Percentiles rank a stretch among this genome's conserved stretches.
Evolutionary conservation across 1,140 invertebrate genomes (phyloP).

Genomic region (Ceratina japonica): DNA sequence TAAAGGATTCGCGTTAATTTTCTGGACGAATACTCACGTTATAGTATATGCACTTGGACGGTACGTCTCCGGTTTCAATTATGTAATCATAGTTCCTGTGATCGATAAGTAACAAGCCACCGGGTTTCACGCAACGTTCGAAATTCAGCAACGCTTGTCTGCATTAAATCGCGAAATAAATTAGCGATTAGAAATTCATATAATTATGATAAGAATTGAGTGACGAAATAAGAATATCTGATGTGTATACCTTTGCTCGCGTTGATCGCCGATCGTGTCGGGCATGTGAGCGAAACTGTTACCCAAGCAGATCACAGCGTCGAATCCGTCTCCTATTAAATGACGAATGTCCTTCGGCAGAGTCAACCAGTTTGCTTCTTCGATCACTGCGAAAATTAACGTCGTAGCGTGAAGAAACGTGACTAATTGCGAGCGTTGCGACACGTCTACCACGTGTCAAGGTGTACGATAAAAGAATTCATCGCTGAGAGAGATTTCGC

Average conservation of each 20-base stretch:
- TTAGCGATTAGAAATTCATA: too few relatives aligned
- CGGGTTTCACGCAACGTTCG: conserved; percentile 88
- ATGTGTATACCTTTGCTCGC: conserved; percentile 84
- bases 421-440: not conserved
- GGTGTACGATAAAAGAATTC: not conserved
- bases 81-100: conserved; percentile 94
- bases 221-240: not conserved
- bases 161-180: conserved; percentile 20
- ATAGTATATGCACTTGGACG: conserved; percentile 91
- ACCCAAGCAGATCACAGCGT: conserved; percentile 91
- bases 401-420: not conserved
- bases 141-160: conserved; percentile 87
- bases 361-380: conserved; percentile 90
- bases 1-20: not conserved
- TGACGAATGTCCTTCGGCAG: conserved; percentile 85
- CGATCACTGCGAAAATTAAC: conserved; percentile 82
- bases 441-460: not conserved
- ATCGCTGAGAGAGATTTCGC: too few relatives aligned
- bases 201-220: too few relatives aligned
- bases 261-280: conserved; percentile 87
- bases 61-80: conserved; percentile 85
- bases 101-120: conserved; percentile 91
- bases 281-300: conserved; percentile 94
- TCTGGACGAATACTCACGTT: conserved; percentile 83
- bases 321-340: conserved; percentile 83